Percentiles rank a stretch among this genome's conserved stretches.
Evolutionary conservation across 2,888 invertebrate genomes (phyloP).

Genomic region (Galerucella pusilla): DNA sequence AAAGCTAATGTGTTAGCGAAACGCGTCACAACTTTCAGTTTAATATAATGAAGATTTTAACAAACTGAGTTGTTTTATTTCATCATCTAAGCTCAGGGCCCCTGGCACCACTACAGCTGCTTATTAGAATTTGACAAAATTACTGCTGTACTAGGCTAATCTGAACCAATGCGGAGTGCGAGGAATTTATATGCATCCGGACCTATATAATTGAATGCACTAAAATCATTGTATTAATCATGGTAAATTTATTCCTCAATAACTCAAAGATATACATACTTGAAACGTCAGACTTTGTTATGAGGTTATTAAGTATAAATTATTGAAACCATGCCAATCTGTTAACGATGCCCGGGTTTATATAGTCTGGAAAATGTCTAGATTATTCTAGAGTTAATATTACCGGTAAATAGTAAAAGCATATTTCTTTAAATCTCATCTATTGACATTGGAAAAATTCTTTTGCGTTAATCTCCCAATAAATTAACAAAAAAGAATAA

Average conservation of each 20-base stretch:
- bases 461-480: not conserved
- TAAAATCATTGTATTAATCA: not conserved
- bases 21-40: too few relatives aligned
- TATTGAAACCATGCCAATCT: constrained; percentile 1
- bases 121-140: too few relatives aligned
- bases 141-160: too few relatives aligned
- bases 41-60: too few relatives aligned
- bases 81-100: too few relatives aligned
- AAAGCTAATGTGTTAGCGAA: too few relatives aligned
- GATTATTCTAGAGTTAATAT: not conserved
- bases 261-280: constrained; percentile 4
- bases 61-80: too few relatives aligned
- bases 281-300: not conserved
- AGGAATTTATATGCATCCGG: not conserved
- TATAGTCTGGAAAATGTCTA: not conserved
- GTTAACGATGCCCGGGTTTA: not conserved
- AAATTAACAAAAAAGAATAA: too few relatives aligned
- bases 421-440: not conserved
- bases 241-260: not conserved
- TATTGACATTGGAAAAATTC: not conserved
- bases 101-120: too few relatives aligned
- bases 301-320: not conserved
- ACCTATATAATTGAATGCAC: not conserved
- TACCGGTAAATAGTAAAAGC: not conserved
- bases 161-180: not conserved